Conservation (phyloP, 92 coral and sea anemone genomes). For the Diadumene lineata region DNA sequence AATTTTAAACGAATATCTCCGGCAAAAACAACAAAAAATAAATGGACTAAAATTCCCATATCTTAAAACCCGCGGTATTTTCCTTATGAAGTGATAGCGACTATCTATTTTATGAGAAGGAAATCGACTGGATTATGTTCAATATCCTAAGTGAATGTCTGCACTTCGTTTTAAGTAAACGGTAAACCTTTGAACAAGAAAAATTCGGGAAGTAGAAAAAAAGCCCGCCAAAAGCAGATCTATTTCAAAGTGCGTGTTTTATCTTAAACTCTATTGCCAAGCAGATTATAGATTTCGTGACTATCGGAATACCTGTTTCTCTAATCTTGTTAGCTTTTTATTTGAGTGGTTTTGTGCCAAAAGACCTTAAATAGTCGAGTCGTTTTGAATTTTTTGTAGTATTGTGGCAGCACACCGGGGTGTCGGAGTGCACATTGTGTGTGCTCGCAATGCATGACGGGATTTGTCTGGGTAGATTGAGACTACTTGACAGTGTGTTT, state of each 20-base stretch:
- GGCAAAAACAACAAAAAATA: not conserved
- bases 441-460: constrained; percentile 14
- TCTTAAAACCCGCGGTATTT: not conserved
- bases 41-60: not conserved
- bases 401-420: not conserved
- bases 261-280: too few species aligned
- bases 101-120: not conserved
- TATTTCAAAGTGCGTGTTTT: too few species aligned
- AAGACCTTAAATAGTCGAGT: not conserved
- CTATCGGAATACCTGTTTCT: not conserved
- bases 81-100: not conserved
- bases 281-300: not conserved
- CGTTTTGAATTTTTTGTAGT: not conserved
- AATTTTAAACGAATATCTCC: not conserved
- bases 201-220: not conserved
- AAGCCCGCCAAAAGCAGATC: too few species aligned
- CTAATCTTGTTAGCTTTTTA: not conserved
- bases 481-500: not conserved
- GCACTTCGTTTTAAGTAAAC: not conserved
- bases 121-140: not conserved
- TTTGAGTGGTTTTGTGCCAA: not conserved
- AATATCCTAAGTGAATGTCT: not conserved
- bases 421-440: not conserved
- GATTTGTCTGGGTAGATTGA: not conserved
- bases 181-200: not conserved